Evolutionary conservation across 2,113 vertebrate species (phyloP).

Genomic region (Osmerus eperlanus): DNA sequence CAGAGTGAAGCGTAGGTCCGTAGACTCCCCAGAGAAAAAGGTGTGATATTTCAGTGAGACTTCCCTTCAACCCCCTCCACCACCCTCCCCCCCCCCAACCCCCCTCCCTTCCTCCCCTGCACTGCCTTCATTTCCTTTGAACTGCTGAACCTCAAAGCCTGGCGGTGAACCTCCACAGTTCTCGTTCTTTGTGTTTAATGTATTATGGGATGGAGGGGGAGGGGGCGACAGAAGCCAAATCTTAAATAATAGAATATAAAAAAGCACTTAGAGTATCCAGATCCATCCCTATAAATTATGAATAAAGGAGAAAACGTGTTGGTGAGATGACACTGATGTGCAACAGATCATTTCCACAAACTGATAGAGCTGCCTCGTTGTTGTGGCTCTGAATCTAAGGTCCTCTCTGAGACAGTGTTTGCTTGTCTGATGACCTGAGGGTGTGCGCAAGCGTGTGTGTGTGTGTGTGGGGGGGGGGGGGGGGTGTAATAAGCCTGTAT

Average conservation of each 20-base stretch:
- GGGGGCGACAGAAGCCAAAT: slow-evolving; percentile 20
- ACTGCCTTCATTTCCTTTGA: slow-evolving; percentile 19
- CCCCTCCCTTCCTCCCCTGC: neutral
- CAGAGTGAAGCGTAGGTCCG: slow-evolving; percentile 10
- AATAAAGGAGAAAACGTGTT: slow-evolving; percentile 18
- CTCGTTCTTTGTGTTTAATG: slow-evolving; percentile 42
- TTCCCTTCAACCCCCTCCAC: neutral
- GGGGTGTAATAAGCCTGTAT: neutral
- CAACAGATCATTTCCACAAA: neutral
- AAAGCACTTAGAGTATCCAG: slow-evolving; percentile 15
- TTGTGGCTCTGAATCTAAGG: neutral
- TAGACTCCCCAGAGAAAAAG: slow-evolving; percentile 21
- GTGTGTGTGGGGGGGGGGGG: neutral
- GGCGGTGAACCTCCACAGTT: slow-evolving; percentile 9
- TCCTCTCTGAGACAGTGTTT: neutral
- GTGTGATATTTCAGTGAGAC: slow-evolving; percentile 3
- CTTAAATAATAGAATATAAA: slow-evolving; percentile 50
- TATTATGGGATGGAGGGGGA: slow-evolving; percentile 35
- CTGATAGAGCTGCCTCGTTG: neutral
- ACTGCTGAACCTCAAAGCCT: slow-evolving; percentile 34
- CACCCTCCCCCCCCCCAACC: neutral
- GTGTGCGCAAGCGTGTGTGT: neutral
- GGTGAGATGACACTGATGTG: slow-evolving; percentile 1
- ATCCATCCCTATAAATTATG: slow-evolving; percentile 31
- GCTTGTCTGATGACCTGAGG: neutral